Percentiles rank a stretch among this genome's conserved stretches.
These are phyloP conservation scores for Pungitius pungitius DNA, from an alignment of 2,113 vertebrate genomes.

Conservation along the genomic window DNA sequence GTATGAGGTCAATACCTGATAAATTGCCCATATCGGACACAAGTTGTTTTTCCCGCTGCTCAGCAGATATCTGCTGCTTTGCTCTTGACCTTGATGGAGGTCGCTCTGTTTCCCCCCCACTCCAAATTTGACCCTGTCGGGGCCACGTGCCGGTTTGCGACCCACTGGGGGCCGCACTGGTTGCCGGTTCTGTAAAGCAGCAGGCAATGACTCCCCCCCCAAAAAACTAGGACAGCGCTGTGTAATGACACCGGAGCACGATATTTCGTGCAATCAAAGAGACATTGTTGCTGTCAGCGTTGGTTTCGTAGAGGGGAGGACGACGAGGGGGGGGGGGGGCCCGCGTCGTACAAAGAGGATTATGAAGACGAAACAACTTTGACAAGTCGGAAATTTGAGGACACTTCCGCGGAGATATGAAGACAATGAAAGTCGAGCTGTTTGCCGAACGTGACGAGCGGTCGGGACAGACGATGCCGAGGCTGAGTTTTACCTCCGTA, in stretches of 20 bases:
- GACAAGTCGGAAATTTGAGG: conserved; percentile 76
- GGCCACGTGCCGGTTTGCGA: conserved; percentile 61
- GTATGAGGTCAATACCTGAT: conserved; percentile 58
- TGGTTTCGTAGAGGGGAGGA: conserved; percentile 54
- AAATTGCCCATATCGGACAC: conserved; percentile 44
- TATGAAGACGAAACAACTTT: conserved; percentile 73
- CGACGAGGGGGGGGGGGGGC: conserved; percentile 43
- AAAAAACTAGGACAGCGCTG: conserved; percentile 52
- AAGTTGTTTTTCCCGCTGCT: conserved; percentile 53
- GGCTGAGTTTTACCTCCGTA: conserved; percentile 54
- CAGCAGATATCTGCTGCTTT: conserved; percentile 55
- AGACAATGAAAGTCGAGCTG: conserved; percentile 69
- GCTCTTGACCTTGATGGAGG: conserved; percentile 67
- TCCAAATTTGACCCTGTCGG: conserved; percentile 66
- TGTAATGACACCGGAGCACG: conserved; percentile 46
- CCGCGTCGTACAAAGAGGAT: conserved; percentile 68
- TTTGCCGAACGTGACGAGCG: conserved; percentile 53
- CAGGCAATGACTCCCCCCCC: conserved; percentile 36
- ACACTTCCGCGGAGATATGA: conserved; percentile 69
- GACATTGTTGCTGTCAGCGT: conserved; percentile 51
- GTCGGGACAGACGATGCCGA: conserved; percentile 51
- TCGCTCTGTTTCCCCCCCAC: conserved; percentile 56
- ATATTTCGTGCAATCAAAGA: conserved; percentile 55
- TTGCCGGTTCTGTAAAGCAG: conserved; percentile 31
- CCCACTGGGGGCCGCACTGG: conserved; percentile 33